Percentiles rank a stretch among this genome's conserved stretches.
Evolutionary conservation across 2,888 invertebrate species (phyloP).

Genomic region (Rhingia rostrata): DNA sequence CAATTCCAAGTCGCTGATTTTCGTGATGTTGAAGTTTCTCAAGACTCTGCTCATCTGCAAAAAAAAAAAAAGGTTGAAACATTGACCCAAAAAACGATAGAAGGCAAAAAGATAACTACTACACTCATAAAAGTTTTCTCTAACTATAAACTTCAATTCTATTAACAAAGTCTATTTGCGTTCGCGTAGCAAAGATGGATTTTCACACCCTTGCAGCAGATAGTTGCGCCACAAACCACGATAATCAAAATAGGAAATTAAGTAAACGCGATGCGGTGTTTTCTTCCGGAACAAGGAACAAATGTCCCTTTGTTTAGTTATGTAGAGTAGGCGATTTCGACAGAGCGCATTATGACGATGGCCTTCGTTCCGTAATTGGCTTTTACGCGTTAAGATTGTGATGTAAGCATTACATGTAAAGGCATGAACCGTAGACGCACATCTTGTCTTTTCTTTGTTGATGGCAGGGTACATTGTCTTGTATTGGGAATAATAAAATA

Average conservation of each 20-base stretch:
- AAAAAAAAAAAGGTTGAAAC: slow-evolving; percentile 29
- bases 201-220: slow-evolving; percentile 30
- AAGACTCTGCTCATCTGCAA: slow-evolving; percentile 87
- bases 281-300: slow-evolving; percentile 33
- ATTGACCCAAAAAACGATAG: background rate
- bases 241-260: slow-evolving; percentile 56
- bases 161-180: slow-evolving; percentile 30
- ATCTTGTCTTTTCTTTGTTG: too few species aligned
- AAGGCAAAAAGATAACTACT: slow-evolving; percentile 46
- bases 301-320: slow-evolving; percentile 31
- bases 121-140: slow-evolving; percentile 39
- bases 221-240: slow-evolving; percentile 2
- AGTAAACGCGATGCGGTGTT: slow-evolving; percentile 42
- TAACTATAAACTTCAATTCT: slow-evolving; percentile 32
- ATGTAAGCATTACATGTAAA: background rate
- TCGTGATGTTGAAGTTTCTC: slow-evolving; percentile 87
- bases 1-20: slow-evolving; percentile 86
- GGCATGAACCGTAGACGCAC: too few species aligned
- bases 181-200: slow-evolving; percentile 27
- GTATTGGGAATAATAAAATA: too few species aligned
- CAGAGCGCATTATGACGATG: slow-evolving; percentile 7
- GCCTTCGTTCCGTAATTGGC: slow-evolving; percentile 26
- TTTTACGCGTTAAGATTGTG: slow-evolving; percentile 12
- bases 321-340: slow-evolving; percentile 26
- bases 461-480: too few species aligned